Evolutionary conservation across 2,113 vertebrate species (phyloP), one percentile per base, ranked within the genome.

Genomic region (Fregetta grallaria): DNA sequence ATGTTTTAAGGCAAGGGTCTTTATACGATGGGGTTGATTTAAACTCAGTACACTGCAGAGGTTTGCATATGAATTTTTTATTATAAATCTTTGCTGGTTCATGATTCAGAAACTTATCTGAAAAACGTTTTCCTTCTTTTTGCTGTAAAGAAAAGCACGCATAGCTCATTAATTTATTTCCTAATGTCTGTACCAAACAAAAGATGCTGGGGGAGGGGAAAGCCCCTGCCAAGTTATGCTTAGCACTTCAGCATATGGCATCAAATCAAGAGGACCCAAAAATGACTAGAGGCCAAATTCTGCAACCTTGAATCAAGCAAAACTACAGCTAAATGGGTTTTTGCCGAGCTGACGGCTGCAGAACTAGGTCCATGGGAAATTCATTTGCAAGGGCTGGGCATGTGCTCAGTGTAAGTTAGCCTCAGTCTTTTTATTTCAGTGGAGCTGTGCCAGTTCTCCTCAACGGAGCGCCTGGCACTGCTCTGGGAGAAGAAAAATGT

Each of bases 11-110:
- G 76, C 16, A 13, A 42, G 19, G 55, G 56, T 88, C 76, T 94
- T 87, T 65, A 34, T 66, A 40, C 85, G 70, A 90, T 17, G 59
- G 23, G 63, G 34, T 91, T 85, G 88, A 55, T 84, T 91, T 89
- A 65, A 88, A 67, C 80, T 87, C 72, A 66, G 76, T 71, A 49
- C 72, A 44, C 87, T 42, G 74, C 90, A 92, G 93, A 68, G 26
- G 29, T 95, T 93, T 90, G 86, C 58, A 19, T 63, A 73, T 82
- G 29, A 74, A 18, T 96, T 94, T 95, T 91, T 95, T 66, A 91
- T 94, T 75, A 18, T 81, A 66, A 86, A 65, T 96, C 84, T 88
- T 94, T 95, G 83, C 87, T 85, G 78, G 67, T 81, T 95, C 86
- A 21, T 81, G 71, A 79, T 49, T 92, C 96, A 96, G 90, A 96